These are phyloP conservation scores for Malthinus seriepunctatus DNA, from an alignment of 2,888 invertebrate species.

Conservation along the genomic window DNA sequence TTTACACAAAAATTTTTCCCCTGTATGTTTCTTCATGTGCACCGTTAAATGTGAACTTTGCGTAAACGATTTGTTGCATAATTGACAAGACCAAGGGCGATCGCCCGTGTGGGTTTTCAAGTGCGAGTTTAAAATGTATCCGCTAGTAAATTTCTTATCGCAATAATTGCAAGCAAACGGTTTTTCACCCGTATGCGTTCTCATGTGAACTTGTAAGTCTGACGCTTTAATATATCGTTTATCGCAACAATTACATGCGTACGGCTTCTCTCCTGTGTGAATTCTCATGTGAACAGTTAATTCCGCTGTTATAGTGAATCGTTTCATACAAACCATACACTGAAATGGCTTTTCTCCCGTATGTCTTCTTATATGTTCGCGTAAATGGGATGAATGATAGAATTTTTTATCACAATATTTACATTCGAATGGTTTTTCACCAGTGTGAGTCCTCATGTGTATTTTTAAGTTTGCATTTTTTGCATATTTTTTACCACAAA, in stretches of 20 bases:
- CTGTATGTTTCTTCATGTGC: slow-evolving; percentile 63
- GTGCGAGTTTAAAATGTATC: slow-evolving; percentile 63
- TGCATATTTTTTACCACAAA: slow-evolving; percentile 31
- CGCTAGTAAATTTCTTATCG: slow-evolving; percentile 61
- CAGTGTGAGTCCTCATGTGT: slow-evolving; percentile 32
- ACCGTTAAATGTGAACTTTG: slow-evolving; percentile 64
- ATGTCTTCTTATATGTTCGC: slow-evolving; percentile 50
- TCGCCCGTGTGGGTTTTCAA: slow-evolving; percentile 66
- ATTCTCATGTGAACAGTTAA: slow-evolving; percentile 58
- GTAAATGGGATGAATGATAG: slow-evolving; percentile 51
- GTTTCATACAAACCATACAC: slow-evolving; percentile 48
- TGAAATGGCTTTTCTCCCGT: slow-evolving; percentile 52
- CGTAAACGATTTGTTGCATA: slow-evolving; percentile 63
- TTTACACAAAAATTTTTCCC: slow-evolving; percentile 42
- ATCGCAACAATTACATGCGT: slow-evolving; percentile 60
- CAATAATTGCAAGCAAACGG: slow-evolving; percentile 48
- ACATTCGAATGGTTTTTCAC: slow-evolving; percentile 53
- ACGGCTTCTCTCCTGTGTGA: slow-evolving; percentile 60
- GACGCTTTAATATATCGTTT: slow-evolving; percentile 60
- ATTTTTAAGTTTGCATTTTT: slow-evolving; percentile 33
- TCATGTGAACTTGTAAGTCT: slow-evolving; percentile 58
- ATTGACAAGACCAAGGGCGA: slow-evolving; percentile 61
- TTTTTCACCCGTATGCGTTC: slow-evolving; percentile 52
- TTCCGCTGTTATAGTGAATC: slow-evolving; percentile 49
- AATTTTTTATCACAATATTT: slow-evolving; percentile 52